These are phyloP conservation scores for Cactoblastis cactorum DNA, from an alignment of 2,888 invertebrate species.

Conservation along the genomic window DNA sequence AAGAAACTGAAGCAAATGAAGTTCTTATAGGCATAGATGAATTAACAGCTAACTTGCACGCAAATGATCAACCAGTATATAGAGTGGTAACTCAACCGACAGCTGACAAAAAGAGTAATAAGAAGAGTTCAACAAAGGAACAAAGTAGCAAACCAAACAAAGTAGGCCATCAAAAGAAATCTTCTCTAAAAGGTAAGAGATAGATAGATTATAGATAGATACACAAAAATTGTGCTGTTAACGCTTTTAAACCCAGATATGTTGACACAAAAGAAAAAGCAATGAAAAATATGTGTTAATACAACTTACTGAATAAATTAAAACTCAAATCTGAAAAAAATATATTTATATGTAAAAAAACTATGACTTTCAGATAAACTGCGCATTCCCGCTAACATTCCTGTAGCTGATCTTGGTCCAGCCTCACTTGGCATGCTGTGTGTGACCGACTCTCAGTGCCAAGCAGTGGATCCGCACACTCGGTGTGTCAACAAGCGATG, in stretches of 20 bases:
- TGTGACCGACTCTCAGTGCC: constrained; percentile 87
- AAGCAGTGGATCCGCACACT: constrained; percentile 87
- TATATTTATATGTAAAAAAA: neutral
- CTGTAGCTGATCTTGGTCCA: constrained; percentile 66
- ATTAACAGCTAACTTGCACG: constrained; percentile 69
- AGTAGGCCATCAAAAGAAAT: constrained; percentile 67
- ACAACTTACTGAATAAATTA: too few species aligned
- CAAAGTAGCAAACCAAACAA: constrained; percentile 52
- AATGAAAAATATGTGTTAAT: too few species aligned
- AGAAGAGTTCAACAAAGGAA: constrained; percentile 58
- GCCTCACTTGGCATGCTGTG: constrained; percentile 90
- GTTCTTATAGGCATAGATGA: constrained; percentile 55
- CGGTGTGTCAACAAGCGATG: constrained; percentile 87
- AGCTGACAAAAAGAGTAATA: constrained; percentile 61
- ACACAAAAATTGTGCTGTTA: too few species aligned
- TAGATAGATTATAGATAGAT: too few species aligned
- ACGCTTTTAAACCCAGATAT: too few species aligned
- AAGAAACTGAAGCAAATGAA: constrained; percentile 65
- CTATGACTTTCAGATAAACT: constrained; percentile 53
- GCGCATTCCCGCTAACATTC: constrained; percentile 56
- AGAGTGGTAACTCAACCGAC: constrained; percentile 71
- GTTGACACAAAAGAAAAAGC: too few species aligned
- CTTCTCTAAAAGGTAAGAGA: constrained; percentile 70
- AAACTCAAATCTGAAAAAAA: too few species aligned
- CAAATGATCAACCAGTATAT: constrained; percentile 71